Base-by-base conservation (phyloP, 2,113 vertebrate species). In the Sinocyclocheilus grahami region DNA sequence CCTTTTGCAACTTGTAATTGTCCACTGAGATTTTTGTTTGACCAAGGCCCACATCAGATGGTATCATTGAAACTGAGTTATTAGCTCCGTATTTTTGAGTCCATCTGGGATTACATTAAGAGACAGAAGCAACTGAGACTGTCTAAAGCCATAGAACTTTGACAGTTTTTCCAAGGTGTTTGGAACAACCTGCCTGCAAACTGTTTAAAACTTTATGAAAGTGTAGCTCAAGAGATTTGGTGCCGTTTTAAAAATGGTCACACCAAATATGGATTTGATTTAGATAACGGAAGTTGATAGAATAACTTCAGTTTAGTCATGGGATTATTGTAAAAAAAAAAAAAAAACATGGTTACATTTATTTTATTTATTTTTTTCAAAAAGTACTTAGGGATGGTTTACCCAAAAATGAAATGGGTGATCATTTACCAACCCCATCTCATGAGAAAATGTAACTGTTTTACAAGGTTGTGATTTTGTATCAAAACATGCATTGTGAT, bases 1-100 rank as follows among this genome's bases (percentile, higher is more conserved):
- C 63, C 27, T 67, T 30, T 67, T 30, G 63, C 27, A 71, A 39
- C 37, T 37, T 71, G 33, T 10, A 20, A 71, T 71, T 37, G 39
- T 71, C 30, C 67, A 71, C 30, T 71, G 30, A 71, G 30, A 71
- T 71, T 71, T 71, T 71, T 71, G 30, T 20, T 37, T 71, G 67
- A 37, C 48, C 48, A 51, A 51, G 48, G 3, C 55, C 55, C 1
- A 60, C 55, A 22, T 60, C 55, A 71, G 67, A 71, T 71, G 67
- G 33, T 71, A 37, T 71, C 30, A 18, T 20, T 16, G 3, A 71
- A 16, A 37, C 27, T 2, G 67, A 14, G 1, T 37, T 69, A 30
- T 69, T 6, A 69, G 14, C 30, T 69, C 67, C 1, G 3, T 16
- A 71, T 67, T 67, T 30, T 39, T 39, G 16, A 71, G 67, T 37